Evolutionary conservation across 2,797 vertebrate species (phyloP).

Genomic region (Spinibarbus caldwelli): DNA sequence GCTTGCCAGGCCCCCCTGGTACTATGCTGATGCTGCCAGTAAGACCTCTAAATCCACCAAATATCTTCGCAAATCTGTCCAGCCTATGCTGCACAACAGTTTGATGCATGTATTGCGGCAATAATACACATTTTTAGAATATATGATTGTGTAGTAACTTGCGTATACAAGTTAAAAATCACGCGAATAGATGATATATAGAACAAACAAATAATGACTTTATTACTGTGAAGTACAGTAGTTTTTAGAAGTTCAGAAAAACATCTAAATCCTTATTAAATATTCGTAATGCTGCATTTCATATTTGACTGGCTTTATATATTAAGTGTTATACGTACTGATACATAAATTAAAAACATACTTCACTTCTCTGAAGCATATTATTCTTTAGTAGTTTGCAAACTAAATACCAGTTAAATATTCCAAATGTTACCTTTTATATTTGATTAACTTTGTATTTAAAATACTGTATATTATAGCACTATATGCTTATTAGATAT

Average conservation of each 20-base stretch:
- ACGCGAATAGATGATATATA: not conserved
- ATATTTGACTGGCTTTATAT: not conserved
- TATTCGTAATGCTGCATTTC: not conserved
- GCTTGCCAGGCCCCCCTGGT: slow-evolving; percentile 93
- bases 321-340: too few relatives aligned
- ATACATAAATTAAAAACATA: too few relatives aligned
- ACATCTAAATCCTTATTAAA: not conserved
- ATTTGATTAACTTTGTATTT: too few relatives aligned
- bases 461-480: too few relatives aligned
- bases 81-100: not conserved
- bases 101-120: not conserved
- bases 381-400: too few relatives aligned
- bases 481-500: too few relatives aligned
- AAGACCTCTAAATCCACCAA: slow-evolving; percentile 64
- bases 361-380: too few relatives aligned
- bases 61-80: not conserved
- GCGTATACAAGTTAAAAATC: not conserved
- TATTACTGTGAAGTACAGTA: not conserved
- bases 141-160: not conserved
- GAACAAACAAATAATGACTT: too few relatives aligned
- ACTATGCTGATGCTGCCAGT: slow-evolving; percentile 99
- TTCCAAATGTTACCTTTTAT: not conserved
- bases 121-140: not conserved
- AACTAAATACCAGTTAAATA: not conserved
- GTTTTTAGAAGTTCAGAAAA: not conserved